phyloP scores from a whole-genome alignment of 2,113 vertebrate species.

The Notechis scutatus region DNA sequence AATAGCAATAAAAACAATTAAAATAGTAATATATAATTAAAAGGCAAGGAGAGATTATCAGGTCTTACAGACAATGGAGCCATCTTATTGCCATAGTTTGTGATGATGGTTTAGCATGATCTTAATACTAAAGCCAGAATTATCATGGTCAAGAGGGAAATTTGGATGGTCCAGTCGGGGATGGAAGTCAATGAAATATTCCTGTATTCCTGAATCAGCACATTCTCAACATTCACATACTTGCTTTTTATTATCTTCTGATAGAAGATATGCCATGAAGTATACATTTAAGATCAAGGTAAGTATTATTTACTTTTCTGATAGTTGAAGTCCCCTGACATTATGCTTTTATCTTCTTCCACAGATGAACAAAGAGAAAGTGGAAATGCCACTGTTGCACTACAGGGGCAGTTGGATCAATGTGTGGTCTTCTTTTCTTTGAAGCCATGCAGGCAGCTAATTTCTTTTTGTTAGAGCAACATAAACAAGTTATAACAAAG shows the following conservation, averaged over 20 bases:
- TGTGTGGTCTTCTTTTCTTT: not conserved
- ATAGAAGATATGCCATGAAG: not conserved
- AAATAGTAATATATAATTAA: not conserved
- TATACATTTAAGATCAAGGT: not conserved
- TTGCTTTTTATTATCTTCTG: not conserved
- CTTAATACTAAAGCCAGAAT: not conserved
- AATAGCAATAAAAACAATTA: not conserved
- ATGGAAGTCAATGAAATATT: not conserved
- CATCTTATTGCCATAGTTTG: not conserved
- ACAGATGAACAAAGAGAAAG: not conserved
- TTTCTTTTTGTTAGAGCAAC: not conserved
- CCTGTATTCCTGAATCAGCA: not conserved
- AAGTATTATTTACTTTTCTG: not conserved
- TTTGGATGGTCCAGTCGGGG: not conserved
- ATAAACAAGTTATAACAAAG: not conserved
- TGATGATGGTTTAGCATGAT: not conserved
- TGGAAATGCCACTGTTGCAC: not conserved
- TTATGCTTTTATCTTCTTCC: not conserved
- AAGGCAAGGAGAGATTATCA: not conserved
- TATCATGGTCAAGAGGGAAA: not conserved
- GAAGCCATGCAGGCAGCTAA: not conserved
- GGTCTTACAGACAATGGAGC: not conserved
- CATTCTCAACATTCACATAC: not conserved
- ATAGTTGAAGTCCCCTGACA: not conserved
- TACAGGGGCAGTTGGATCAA: not conserved